These are phyloP conservation scores for Hystrix cristata DNA, from an alignment of 2,113 vertebrate species.

Conservation along the genomic window DNA sequence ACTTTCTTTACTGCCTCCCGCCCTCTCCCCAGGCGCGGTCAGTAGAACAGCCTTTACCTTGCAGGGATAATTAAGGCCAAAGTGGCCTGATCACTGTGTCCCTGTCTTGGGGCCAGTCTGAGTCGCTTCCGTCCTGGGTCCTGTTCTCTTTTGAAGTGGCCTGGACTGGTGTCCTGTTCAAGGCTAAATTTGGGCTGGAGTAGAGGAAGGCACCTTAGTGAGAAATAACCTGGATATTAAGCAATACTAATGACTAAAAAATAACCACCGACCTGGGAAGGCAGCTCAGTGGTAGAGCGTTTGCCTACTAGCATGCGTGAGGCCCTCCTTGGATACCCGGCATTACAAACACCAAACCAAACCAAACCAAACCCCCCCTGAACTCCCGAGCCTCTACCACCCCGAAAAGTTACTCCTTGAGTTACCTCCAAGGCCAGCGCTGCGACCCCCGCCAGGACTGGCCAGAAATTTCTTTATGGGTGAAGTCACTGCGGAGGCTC, in stretches of 20 bases:
- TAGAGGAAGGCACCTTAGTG: neutral
- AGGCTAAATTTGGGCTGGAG: neutral
- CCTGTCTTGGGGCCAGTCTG: fast-evolving
- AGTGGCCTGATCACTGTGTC: fast-evolving
- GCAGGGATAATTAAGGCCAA: neutral
- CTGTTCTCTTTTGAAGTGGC: neutral
- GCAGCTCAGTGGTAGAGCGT: no score
- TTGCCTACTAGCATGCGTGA: neutral
- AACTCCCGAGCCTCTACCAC: neutral
- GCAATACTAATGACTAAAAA: neutral
- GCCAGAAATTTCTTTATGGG: slow-evolving; percentile 61
- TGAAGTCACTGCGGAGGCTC: slow-evolving; percentile 63
- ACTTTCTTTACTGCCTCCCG: neutral
- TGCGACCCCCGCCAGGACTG: slow-evolving; percentile 39
- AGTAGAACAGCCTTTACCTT: neutral
- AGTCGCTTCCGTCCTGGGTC: neutral
- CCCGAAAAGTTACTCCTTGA: slow-evolving; percentile 71
- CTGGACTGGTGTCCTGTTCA: neutral
- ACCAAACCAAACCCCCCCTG: neutral
- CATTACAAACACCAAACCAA: neutral
- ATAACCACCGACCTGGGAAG: neutral
- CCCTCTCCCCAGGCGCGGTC: neutral
- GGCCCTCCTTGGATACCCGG: no score
- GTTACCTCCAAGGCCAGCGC: slow-evolving; percentile 2
- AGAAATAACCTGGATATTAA: neutral